A percentile compares a stretch with the other conserved stretches of the same genome.
phyloP scores from a whole-genome alignment of 2,113 vertebrate species.

The Suncus etruscus region DNA sequence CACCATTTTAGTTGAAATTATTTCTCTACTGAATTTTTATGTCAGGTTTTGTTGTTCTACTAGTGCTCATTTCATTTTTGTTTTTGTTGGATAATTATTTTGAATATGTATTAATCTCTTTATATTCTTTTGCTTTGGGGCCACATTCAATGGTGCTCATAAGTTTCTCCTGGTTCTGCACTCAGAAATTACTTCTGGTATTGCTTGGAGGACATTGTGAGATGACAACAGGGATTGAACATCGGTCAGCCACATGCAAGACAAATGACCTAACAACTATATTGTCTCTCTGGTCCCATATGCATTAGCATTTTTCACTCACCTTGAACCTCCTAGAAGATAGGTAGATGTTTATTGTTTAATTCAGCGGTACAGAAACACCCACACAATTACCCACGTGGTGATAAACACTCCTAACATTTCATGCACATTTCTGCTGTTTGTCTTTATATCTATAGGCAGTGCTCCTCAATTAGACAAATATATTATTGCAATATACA shows the following conservation, averaged over 20 bases:
- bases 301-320: background rate
- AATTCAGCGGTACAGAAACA: conserved; percentile 16
- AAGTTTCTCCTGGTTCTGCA: too few species aligned
- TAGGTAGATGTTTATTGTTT: background rate
- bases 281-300: too few species aligned
- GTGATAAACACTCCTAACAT: conserved; percentile 2
- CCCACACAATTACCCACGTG: background rate
- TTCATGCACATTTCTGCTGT: background rate
- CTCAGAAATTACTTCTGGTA: too few species aligned
- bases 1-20: background rate
- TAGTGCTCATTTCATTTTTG: background rate
- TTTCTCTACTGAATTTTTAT: background rate
- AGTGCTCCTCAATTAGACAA: background rate
- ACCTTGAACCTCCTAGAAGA: background rate
- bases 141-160: too few species aligned
- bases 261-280: too few species aligned
- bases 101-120: background rate
- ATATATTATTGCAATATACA: background rate
- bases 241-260: too few species aligned
- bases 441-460: background rate
- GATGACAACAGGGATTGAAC: too few species aligned
- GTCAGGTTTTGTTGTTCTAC: background rate
- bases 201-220: too few species aligned
- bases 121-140: too few species aligned
- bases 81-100: background rate